Conservation (phyloP, 2,888 invertebrate genomes). For the Volucella inanis region DNA sequence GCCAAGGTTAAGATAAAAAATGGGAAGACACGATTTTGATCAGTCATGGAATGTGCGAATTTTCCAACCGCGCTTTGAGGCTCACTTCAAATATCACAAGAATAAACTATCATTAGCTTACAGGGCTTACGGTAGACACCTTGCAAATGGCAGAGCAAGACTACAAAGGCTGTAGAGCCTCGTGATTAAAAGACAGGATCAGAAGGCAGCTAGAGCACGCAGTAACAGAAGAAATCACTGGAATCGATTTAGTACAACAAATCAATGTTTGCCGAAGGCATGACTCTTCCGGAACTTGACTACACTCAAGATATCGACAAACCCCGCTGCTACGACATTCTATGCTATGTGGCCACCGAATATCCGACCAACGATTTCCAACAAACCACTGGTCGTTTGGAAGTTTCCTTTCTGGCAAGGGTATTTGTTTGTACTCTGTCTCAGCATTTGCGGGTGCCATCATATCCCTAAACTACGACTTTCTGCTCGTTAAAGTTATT, state of each 20-base stretch:
- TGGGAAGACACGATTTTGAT: too few species aligned
- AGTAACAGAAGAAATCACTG: conserved; percentile 99
- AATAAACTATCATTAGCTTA: too few species aligned
- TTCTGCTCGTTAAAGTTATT: conserved; percentile 96
- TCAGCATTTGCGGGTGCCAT: conserved; percentile 98
- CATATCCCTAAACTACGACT: conserved; percentile 99
- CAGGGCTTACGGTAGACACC: too few species aligned
- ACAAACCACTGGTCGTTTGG: conserved; percentile 98
- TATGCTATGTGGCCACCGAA: conserved; percentile 99
- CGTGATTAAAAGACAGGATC: too few species aligned
- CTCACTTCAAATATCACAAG: too few species aligned
- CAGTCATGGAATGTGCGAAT: too few species aligned
- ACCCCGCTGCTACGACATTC: conserved; percentile 95
- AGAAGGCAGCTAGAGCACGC: conserved; percentile 90
- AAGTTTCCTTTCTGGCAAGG: conserved; percentile 99
- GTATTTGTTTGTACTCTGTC: conserved; percentile 98
- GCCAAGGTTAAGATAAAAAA: too few species aligned
- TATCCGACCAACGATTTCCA: conserved; percentile 99
- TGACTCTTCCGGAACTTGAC: conserved; percentile 95
- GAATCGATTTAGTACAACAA: conserved; percentile 99
- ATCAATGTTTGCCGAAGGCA: conserved; percentile 97
- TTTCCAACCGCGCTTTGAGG: too few species aligned
- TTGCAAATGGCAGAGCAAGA: too few species aligned
- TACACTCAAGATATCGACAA: conserved; percentile 94
- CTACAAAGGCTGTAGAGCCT: too few species aligned